Evolutionary conservation across 2,113 vertebrate species (phyloP).

Genomic region (Gadus macrocephalus): DNA sequence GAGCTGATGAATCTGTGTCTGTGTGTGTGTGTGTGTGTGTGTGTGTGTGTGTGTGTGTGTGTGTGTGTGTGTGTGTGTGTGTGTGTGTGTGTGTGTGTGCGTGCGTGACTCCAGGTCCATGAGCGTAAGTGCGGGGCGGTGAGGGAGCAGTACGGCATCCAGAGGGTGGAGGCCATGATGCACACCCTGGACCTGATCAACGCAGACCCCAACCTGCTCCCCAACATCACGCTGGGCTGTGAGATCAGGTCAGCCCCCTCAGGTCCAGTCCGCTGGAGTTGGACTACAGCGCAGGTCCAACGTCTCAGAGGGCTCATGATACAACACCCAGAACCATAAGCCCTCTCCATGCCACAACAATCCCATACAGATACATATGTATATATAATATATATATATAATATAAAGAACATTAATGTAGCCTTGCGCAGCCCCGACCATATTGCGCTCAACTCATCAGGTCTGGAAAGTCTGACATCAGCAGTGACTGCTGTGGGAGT

Average conservation of each 20-base stretch:
- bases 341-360: no score
- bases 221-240: conserved; percentile 91
- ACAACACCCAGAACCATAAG: no score
- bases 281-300: no score
- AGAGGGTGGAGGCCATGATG: conserved; percentile 97
- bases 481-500: no score
- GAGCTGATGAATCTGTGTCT: background rate
- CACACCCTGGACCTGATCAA: conserved; percentile 96
- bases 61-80: background rate
- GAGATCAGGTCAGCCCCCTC: conserved; percentile 78
- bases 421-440: no score
- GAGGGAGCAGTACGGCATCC: conserved; percentile 96
- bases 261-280: no score
- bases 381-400: no score
- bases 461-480: no score
- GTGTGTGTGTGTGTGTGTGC: background rate
- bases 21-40: background rate
- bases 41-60: background rate
- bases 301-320: no score
- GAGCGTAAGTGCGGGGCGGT: conserved; percentile 95
- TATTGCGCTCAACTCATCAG: no score
- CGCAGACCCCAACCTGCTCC: conserved; percentile 82
- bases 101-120: conserved; percentile 68
- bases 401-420: no score
- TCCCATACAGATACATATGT: no score